A percentile compares a stretch with the other conserved stretches of the same genome.
phyloP scores from a whole-genome alignment of 2,888 invertebrate species.

The Tinea pellionella region DNA sequence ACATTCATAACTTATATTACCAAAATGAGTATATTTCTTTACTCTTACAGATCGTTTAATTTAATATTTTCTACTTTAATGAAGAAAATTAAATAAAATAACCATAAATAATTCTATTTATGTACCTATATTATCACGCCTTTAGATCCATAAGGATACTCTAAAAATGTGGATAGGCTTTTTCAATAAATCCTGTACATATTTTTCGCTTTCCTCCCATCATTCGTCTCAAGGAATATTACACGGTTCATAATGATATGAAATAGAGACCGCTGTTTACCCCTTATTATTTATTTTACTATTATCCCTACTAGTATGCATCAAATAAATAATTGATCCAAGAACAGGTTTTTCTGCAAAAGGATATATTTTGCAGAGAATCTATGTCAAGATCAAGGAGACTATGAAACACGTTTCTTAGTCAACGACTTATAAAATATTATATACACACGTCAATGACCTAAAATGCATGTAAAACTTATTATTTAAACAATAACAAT shows the following conservation, averaged over 20 bases:
- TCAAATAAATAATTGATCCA: background rate
- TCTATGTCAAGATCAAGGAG: conserved; percentile 66
- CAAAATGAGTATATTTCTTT: conserved; percentile 19
- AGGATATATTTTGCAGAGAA: conserved; percentile 50
- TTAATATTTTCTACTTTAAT: background rate
- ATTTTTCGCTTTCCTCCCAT: too few species aligned
- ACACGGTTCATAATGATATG: too few species aligned
- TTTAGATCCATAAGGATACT: too few species aligned
- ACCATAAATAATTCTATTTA: too few species aligned
- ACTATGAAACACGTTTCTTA: conserved; percentile 42
- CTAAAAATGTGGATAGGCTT: too few species aligned
- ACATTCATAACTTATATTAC: conserved; percentile 24
- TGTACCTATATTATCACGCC: too few species aligned
- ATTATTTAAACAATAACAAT: background rate
- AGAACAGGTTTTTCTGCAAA: conserved; percentile 33
- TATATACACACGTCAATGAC: conserved; percentile 36
- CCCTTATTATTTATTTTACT: background rate
- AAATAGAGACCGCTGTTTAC: too few species aligned
- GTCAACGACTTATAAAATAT: conserved; percentile 26
- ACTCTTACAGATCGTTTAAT: background rate
- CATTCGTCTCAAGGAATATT: too few species aligned
- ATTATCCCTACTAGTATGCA: background rate
- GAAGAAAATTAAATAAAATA: background rate
- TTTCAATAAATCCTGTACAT: too few species aligned
- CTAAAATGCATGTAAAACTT: conserved; percentile 17